Conservation (phyloP, 2,113 vertebrate species). For the Centrocercus urophasianus region DNA sequence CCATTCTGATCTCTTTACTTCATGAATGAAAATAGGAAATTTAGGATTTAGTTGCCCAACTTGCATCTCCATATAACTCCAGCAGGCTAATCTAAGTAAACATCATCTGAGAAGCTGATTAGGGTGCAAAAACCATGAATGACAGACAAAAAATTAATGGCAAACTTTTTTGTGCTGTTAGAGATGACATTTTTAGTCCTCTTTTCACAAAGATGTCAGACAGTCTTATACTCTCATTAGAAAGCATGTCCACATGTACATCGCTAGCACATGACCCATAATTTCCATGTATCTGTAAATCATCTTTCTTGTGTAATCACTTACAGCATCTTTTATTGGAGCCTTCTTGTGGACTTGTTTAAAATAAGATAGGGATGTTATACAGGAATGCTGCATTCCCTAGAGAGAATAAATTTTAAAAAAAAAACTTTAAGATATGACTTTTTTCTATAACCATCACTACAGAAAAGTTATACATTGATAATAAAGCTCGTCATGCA, state of each 20-base stretch:
- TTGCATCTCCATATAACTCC: neutral
- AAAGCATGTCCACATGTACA: too few species aligned
- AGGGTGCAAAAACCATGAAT: neutral
- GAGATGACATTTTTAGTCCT: neutral
- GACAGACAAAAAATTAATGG: neutral
- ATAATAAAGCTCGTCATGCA: neutral
- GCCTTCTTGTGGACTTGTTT: neutral
- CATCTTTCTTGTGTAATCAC: neutral
- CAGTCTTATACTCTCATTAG: neutral
- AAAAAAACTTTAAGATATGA: neutral
- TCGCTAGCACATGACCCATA: neutral
- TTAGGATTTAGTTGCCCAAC: neutral
- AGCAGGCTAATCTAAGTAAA: neutral
- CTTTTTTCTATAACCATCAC: neutral
- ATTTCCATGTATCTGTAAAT: neutral
- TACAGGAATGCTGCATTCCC: neutral
- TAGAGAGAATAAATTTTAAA: neutral
- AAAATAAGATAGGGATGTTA: neutral
- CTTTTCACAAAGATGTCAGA: neutral
- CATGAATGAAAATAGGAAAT: neutral
- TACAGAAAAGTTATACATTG: neutral
- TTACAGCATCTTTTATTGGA: neutral
- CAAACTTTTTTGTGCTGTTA: neutral
- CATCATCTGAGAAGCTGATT: neutral
- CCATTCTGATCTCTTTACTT: neutral